A percentile compares a stretch with the other conserved stretches of the same genome.
Evolutionary conservation across 2,113 vertebrate genomes (phyloP).

Genomic region (Motacilla alba): DNA sequence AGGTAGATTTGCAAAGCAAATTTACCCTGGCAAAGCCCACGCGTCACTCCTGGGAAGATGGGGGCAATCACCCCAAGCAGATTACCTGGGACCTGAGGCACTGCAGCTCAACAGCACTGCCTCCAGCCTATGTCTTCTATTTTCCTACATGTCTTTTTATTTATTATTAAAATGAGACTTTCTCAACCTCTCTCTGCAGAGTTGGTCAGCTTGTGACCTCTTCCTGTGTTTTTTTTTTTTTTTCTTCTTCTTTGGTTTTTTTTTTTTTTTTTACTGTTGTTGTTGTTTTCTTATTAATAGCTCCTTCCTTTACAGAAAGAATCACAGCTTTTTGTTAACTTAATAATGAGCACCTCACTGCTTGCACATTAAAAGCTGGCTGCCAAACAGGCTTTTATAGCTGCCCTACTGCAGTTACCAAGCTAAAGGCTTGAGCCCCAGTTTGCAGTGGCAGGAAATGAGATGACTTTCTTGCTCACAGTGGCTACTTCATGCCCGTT

Average conservation of each 20-base stretch:
- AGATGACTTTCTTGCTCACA: background rate
- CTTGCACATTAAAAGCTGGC: background rate
- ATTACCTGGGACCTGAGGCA: background rate
- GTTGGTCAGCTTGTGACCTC: background rate
- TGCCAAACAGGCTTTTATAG: background rate
- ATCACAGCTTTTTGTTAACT: background rate
- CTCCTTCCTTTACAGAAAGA: background rate
- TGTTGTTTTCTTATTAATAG: background rate
- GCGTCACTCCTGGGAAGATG: background rate
- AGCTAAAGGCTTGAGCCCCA: background rate
- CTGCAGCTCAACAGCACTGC: background rate
- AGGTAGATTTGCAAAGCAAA: constrained; percentile 22
- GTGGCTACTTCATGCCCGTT: background rate
- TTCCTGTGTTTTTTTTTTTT: background rate
- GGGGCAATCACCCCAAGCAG: background rate
- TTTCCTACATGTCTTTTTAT: background rate
- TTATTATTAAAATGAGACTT: background rate
- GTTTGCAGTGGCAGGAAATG: background rate
- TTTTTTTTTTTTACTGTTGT: accelerated
- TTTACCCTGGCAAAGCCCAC: background rate
- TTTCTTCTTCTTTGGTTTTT: accelerated
- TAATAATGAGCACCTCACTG: background rate
- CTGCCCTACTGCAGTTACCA: background rate
- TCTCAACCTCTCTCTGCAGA: background rate
- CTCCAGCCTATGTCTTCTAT: background rate